A percentile compares a stretch with the other conserved stretches of the same genome.
phyloP scores from a whole-genome alignment of 1,140 invertebrate species.

The Drosophila nasuta region DNA sequence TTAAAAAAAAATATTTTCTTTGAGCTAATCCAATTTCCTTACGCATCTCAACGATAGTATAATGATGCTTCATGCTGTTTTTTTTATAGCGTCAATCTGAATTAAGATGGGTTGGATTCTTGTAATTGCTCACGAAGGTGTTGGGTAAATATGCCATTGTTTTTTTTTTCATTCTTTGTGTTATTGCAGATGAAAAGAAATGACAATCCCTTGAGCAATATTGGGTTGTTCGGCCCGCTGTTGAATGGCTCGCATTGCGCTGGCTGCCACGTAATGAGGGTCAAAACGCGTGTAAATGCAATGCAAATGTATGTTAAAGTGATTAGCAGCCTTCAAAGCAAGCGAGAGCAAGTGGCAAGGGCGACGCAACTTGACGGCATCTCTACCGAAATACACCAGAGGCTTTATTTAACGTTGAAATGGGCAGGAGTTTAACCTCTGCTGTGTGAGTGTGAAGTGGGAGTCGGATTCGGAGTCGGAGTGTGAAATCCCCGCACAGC shows the following conservation, averaged over 20 bases:
- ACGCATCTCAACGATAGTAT: neutral
- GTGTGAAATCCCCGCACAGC: constrained; percentile 64
- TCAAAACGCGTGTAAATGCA: constrained; percentile 83
- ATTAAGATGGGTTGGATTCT: constrained; percentile 29
- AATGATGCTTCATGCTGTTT: constrained; percentile 2
- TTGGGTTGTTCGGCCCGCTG: neutral
- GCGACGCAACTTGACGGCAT: constrained; percentile 46
- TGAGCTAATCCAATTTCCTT: neutral
- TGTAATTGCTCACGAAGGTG: constrained; percentile 51
- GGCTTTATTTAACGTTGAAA: constrained; percentile 66
- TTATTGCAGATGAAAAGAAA: constrained; percentile 25
- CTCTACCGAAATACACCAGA: constrained; percentile 68
- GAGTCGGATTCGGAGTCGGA: neutral
- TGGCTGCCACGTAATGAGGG: constrained; percentile 69
- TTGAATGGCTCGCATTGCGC: neutral
- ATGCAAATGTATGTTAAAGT: constrained; percentile 85
- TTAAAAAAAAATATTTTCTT: neutral
- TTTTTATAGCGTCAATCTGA: constrained; percentile 5
- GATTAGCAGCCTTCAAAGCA: constrained; percentile 83
- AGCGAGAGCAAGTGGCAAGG: constrained; percentile 31
- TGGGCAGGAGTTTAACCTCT: constrained; percentile 24
- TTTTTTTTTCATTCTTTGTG: constrained; percentile 3
- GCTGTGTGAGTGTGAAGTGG: neutral
- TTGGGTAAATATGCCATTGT: constrained; percentile 48
- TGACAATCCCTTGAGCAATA: constrained; percentile 55